These are phyloP conservation scores for Raphicerus campestris DNA, from an alignment of 2,113 vertebrate genomes.

Conservation along the genomic window DNA sequence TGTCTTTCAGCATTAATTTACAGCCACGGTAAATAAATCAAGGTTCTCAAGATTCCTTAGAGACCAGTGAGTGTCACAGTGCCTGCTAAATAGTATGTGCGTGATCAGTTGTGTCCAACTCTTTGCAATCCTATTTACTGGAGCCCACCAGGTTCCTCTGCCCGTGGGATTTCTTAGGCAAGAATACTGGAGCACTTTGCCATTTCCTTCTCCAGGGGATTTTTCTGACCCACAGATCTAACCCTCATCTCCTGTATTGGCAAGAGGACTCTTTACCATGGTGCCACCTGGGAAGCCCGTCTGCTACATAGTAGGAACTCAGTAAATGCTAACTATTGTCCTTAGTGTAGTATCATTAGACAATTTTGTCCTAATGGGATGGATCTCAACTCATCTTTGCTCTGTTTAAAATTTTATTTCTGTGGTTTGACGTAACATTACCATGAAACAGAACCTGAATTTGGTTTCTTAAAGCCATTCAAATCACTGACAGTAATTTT, in stretches of 20 bases:
- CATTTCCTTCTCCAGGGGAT: not conserved
- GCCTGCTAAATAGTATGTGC: not conserved
- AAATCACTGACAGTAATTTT: not conserved
- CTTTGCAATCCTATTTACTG: not conserved
- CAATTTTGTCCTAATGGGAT: not conserved
- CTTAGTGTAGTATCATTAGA: not conserved
- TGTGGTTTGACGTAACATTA: not conserved
- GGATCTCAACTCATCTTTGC: not conserved
- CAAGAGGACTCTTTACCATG: not conserved
- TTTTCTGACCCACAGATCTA: not conserved
- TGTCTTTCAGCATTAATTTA: not conserved
- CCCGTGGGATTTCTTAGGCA: not conserved
- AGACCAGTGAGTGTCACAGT: not conserved
- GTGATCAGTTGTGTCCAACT: not conserved
- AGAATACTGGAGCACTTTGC: not conserved
- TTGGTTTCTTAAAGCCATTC: not conserved
- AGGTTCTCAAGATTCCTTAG: not conserved
- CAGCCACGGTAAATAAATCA: not conserved
- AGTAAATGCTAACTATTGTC: not conserved
- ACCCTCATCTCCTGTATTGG: not conserved
- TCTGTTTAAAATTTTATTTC: not conserved
- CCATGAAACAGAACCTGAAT: not conserved
- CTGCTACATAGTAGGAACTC: not conserved
- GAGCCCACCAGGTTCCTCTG: not conserved
- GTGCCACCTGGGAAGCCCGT: not conserved